These are phyloP conservation scores for Mylabris sibirica DNA, from an alignment of 2,888 invertebrate genomes.

Conservation along the genomic window DNA sequence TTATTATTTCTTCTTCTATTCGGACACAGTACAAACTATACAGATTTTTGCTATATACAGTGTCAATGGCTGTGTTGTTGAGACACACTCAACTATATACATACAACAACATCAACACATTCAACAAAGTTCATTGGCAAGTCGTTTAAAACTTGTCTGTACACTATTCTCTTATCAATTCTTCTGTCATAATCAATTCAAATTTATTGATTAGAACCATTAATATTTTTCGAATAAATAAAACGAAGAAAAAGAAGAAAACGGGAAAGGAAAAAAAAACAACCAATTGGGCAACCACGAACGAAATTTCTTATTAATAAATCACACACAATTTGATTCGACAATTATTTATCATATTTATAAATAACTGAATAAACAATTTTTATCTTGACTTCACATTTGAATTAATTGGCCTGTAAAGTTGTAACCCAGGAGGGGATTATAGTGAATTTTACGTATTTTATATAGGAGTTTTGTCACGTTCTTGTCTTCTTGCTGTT, in stretches of 20 bases:
- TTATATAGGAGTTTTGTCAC: neutral
- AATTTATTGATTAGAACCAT: conserved; percentile 5
- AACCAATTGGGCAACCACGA: neutral
- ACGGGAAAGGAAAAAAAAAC: neutral
- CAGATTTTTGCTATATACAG: conserved; percentile 5
- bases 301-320: neutral
- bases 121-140: conserved; percentile 11
- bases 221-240: neutral
- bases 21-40: neutral
- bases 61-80: conserved; percentile 9
- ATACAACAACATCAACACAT: neutral
- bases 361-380: conserved; percentile 6
- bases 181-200: conserved; percentile 3
- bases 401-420: neutral
- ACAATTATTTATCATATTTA: neutral
- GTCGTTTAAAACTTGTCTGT: conserved; percentile 11
- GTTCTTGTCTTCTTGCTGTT: neutral
- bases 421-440: neutral
- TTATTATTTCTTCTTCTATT: neutral
- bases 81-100: conserved; percentile 8
- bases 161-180: conserved; percentile 9
- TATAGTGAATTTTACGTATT: neutral
- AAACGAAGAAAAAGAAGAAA: neutral
- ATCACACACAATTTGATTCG: neutral
- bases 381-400: neutral